phyloP scores from a whole-genome alignment of 2,113 vertebrate species.

The Percopsis transmontana region DNA sequence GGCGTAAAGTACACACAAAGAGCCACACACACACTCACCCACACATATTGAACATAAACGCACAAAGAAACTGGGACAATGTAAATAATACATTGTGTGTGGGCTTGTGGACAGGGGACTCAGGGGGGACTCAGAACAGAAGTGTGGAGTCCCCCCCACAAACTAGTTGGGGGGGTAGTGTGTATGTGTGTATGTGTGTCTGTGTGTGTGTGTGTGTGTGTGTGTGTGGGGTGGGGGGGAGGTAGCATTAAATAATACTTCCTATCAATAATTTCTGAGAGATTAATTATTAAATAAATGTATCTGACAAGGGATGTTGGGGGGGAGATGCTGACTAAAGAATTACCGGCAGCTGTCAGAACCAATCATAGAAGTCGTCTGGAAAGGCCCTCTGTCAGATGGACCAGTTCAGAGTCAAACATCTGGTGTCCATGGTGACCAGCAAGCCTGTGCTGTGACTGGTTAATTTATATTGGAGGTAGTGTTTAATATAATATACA shows the following conservation, averaged over 20 bases:
- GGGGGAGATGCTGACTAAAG: background rate
- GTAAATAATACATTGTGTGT: conserved; percentile 72
- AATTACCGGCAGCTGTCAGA: conserved; percentile 22
- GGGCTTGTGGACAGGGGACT: conserved; percentile 56
- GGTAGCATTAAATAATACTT: conserved; percentile 45
- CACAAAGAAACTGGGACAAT: conserved; percentile 28
- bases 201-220: too few relatives aligned
- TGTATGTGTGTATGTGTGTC: too few relatives aligned
- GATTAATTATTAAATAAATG: conserved; percentile 47
- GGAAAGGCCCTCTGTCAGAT: conserved; percentile 4
- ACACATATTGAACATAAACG: conserved; percentile 12
- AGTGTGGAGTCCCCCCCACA: conserved; percentile 64
- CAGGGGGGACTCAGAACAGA: conserved; percentile 62
- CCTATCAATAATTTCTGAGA: conserved; percentile 58
- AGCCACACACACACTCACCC: conserved; percentile 44
- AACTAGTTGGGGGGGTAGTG: background rate
- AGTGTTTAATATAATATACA: background rate
- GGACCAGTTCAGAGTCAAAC: conserved; percentile 13
- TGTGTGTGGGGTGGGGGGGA: conserved; percentile 19
- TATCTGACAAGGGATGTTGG: conserved; percentile 23
- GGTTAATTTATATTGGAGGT: background rate
- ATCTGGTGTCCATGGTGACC: conserved; percentile 7
- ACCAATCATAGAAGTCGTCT: conserved; percentile 7
- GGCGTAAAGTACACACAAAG: conserved; percentile 17
- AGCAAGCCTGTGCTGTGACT: background rate